Base-by-base conservation (phyloP, 1,140 invertebrate species). In the Chrysomallon squamiferum region DNA sequence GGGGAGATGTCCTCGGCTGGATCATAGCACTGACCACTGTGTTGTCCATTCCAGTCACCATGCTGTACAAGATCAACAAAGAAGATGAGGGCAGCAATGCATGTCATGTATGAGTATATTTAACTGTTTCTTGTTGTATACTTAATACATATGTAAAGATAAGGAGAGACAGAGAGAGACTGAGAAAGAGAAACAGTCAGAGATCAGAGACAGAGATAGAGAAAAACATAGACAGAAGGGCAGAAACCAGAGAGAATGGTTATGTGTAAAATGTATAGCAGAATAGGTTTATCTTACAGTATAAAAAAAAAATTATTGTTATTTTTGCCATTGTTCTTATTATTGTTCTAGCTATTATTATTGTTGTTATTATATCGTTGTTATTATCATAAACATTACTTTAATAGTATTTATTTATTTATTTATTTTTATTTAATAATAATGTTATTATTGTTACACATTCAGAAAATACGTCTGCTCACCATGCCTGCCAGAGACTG, bases 1-100 rank as follows among this genome's bases (percentile, higher is more conserved):
- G 92, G 92, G 92, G 92, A 0, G 91, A 93, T 75, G 88, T 88
- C 0, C 87, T 93, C 30, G 92, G 93, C 13, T 94, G 92, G 92
- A 81, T 89, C 5, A 85, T 94, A 64, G 83, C 86, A 6, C 68
- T 86, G 0, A 29, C 73, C 67, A 91, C 92, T 0, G 90, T 93
- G 0, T 68, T 89, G 9, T 88, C 92, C 2, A 92, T 94, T 35
- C 86, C 93, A 7, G 77, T 90, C 43, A 67, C 77, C 22, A 72
- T 81, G 64, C 13, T 82, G 5, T 76, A 74, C 54, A 76, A 72
- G 59, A 65, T 81, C 11, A 62, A 41, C 32, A 71, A 63, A 54
- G 76, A 75, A 25, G 71, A 72, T 7, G 71, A 78, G 6, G 59
- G 45, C 20, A 29, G 66, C 11, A 62, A 60, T 1, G 6, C 69